Base-by-base conservation (phyloP, 1,140 invertebrate species). In the Neodiprion fabricii region DNA sequence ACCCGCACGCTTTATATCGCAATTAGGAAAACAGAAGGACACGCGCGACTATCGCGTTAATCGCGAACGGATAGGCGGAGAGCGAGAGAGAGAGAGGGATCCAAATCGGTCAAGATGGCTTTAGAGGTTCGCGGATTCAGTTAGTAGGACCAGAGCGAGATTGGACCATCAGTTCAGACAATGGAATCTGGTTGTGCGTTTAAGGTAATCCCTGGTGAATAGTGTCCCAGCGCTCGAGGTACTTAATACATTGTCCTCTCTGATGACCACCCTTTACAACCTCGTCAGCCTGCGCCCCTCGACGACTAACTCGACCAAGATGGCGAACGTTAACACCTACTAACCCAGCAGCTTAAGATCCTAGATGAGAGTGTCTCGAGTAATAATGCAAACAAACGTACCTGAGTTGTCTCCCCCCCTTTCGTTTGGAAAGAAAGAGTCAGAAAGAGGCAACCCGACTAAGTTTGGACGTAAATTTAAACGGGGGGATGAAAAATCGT, bases 181-280 rank as follows among this genome's bases (percentile, higher is more conserved):
- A 86, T 85, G 76, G 78, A 75, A 82, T 75, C 79, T 81, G 78
- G 79, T 82, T 78, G 81, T 74, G 79, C 82, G 78, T 84, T 85
- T 85, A 83, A 83, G 82, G 78, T 86, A 86, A 86, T 86, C 85
- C 84, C 82, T 77, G 69, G 80, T 85, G 83, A 85, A 85, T 85
- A 78, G 83, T 85, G 49, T 74, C 84, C 83, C 78, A 79, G 77
- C 78, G 73, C 77, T 75, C 79, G 17, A 50, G 80, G 80, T 85
- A 85, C 84, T 85, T 85, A 84, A 85, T 85, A 84, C 84, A 85
- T 85, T 85, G 83, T 85, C 83, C 84, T 76, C 79, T 78, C 80
- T 83, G 79, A 84, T 84, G 80, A 79, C 79, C 79, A 77, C 84
- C 84, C 84, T 85, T 85, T 84, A 85, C 80, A 85, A 84, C 82